Evolutionary conservation across 2,797 vertebrate species (phyloP).

Genomic region (Sebastes iracundus): DNA sequence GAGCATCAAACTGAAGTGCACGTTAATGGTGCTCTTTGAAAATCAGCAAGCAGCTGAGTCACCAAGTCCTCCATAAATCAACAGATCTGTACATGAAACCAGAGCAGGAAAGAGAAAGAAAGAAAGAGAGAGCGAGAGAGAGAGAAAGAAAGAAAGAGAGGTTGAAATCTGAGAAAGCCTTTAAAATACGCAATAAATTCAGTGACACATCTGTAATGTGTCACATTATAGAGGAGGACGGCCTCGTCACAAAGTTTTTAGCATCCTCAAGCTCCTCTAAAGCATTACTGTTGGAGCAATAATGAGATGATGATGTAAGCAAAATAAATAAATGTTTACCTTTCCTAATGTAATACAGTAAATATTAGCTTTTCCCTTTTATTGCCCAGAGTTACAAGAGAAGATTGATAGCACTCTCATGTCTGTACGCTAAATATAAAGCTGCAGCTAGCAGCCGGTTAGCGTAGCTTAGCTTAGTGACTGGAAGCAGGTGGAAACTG

Average conservation of each 20-base stretch:
- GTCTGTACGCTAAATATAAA: too few species aligned
- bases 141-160: not conserved
- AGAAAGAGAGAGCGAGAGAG: not conserved
- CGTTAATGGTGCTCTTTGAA: constrained; percentile 6
- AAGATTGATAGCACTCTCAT: not conserved
- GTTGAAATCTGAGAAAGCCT: constrained; percentile 7
- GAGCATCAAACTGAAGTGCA: constrained; percentile 16
- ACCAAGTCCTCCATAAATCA: constrained; percentile 34
- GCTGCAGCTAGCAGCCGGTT: too few species aligned
- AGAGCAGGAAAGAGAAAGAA: not conserved
- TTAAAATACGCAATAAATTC: not conserved
- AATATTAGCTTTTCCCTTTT: not conserved
- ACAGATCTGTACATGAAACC: constrained; percentile 16
- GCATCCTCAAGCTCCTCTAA: not conserved
- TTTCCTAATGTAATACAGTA: not conserved
- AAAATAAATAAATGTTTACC: not conserved
- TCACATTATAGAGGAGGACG: not conserved
- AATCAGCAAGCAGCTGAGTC: constrained; percentile 52
- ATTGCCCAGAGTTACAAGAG: not conserved
- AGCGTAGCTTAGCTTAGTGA: too few species aligned
- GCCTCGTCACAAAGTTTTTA: not conserved
- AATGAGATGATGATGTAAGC: not conserved
- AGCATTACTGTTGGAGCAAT: not conserved
- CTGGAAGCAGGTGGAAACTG: not conserved
- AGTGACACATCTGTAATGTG: not conserved